These are phyloP conservation scores for Glaucopsyche alexis DNA, from an alignment of 2,888 invertebrate species.

Conservation along the genomic window DNA sequence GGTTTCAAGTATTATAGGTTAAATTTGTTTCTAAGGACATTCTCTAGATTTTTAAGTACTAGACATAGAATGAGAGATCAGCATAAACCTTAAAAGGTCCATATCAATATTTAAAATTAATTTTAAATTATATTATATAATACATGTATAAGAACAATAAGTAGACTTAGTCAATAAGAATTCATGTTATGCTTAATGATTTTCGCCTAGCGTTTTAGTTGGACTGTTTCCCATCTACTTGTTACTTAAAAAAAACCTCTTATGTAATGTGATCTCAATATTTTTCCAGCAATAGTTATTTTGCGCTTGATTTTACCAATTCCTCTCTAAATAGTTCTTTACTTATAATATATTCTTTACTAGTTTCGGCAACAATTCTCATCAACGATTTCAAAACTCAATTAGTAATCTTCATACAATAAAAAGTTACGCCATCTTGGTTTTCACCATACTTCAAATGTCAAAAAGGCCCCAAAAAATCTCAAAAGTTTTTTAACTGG, in stretches of 20 bases:
- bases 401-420: too few species aligned
- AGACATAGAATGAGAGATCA: slow-evolving; percentile 57
- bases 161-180: slow-evolving; percentile 66
- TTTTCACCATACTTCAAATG: too few species aligned
- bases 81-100: slow-evolving; percentile 75
- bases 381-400: too few species aligned
- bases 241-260: slow-evolving; percentile 29
- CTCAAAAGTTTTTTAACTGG: too few species aligned
- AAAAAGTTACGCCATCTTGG: too few species aligned
- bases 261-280: slow-evolving; percentile 36
- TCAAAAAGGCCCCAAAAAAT: too few species aligned
- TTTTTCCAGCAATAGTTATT: slow-evolving; percentile 32
- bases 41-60: slow-evolving; percentile 53
- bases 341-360: not conserved
- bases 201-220: slow-evolving; percentile 71
- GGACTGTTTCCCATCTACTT: slow-evolving; percentile 35
- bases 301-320: slow-evolving; percentile 15
- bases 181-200: slow-evolving; percentile 43
- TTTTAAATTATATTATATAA: slow-evolving; percentile 67
- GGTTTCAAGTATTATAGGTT: slow-evolving; percentile 76
- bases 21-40: slow-evolving; percentile 51
- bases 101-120: slow-evolving; percentile 79
- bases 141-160: slow-evolving; percentile 78
- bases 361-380: not conserved
- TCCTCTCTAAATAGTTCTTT: not conserved